These are phyloP conservation scores for Parazoanthus swiftii DNA, from an alignment of 92 coral and sea anemone species.

Conservation along the genomic window DNA sequence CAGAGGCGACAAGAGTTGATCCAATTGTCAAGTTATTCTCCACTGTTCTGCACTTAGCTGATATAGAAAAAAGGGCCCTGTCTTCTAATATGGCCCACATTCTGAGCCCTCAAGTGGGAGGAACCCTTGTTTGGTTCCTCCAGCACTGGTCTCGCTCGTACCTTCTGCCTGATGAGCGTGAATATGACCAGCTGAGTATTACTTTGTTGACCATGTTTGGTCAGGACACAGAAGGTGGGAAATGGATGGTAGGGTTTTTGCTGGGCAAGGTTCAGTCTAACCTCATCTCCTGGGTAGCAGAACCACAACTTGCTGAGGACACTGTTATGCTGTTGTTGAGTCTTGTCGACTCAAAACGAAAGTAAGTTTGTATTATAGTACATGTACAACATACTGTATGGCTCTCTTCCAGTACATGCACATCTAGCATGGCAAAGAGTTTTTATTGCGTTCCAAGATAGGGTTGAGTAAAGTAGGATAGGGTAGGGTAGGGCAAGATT, in stretches of 20 bases:
- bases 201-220: slow-evolving; percentile 78
- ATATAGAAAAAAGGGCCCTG: slow-evolving; percentile 78
- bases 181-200: slow-evolving; percentile 80
- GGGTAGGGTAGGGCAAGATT: no score
- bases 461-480: neutral
- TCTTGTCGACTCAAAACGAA: slow-evolving; percentile 76
- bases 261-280: slow-evolving; percentile 84
- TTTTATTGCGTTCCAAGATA: neutral
- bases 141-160: slow-evolving; percentile 83
- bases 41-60: slow-evolving; percentile 71
- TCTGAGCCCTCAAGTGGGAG: slow-evolving; percentile 92
- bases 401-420: neutral
- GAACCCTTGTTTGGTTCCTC: slow-evolving; percentile 93
- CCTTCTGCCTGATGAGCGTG: slow-evolving; percentile 85
- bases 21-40: slow-evolving; percentile 77
- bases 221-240: slow-evolving; percentile 73
- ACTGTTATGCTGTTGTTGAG: slow-evolving; percentile 81
- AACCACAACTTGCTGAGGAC: slow-evolving; percentile 83
- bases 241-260: slow-evolving; percentile 84
- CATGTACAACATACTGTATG: neutral
- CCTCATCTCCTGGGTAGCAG: slow-evolving; percentile 87
- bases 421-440: neutral
- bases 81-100: slow-evolving; percentile 71
- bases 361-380: slow-evolving; percentile 46
- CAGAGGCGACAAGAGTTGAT: slow-evolving; percentile 65